Evolutionary conservation across 2,113 vertebrate species (phyloP), one percentile per base, ranked within the genome.

Genomic region (Gallinago media): DNA sequence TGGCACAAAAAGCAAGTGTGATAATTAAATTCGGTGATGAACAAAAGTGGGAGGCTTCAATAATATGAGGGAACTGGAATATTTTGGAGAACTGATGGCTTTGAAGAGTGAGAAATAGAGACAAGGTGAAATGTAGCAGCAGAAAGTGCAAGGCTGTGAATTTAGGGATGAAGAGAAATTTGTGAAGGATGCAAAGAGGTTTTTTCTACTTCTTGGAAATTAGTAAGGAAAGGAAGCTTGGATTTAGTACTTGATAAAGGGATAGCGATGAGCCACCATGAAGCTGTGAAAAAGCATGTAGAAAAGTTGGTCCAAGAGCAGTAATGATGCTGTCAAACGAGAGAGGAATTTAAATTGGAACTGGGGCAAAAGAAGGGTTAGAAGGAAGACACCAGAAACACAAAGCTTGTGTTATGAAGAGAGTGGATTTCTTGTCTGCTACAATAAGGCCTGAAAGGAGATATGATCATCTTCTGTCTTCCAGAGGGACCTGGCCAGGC

Each of bases 21-120:
- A 73, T 92, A 90, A 97, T 94, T 89, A 82, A 80, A 76, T 83
- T 56, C 76, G 73, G 40, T 61, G 78, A 74, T 78, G 94, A 93
- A 71, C 54, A 46, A 8, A 93, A 93, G 77, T 38, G 44, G 29
- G 67, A 91, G 67, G 75, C 79, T 83, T 88, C 55, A 49, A 4
- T 73, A 76, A 65, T 27, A 21, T 0, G 3, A 88, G 36, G 26
- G 52, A 90, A n/a, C 56, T 68, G 27, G 27, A 75, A 19, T 55
- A 16, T 84, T 68, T 55, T 63, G 25, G 61, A 87, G 80, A 63
- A 27, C 3, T 42, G 34, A 63, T 81, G 65, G 20, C 42, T 94
- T 90, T 82, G 85, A 93, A 61, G 66, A 44, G 61, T 50, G 81
- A 92, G 77, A 78, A 91, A n/a, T 11, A 27, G 80, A 76, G 26